phyloP scores from a whole-genome alignment of 2,113 vertebrate genomes.

The Ursus arctos region DNA sequence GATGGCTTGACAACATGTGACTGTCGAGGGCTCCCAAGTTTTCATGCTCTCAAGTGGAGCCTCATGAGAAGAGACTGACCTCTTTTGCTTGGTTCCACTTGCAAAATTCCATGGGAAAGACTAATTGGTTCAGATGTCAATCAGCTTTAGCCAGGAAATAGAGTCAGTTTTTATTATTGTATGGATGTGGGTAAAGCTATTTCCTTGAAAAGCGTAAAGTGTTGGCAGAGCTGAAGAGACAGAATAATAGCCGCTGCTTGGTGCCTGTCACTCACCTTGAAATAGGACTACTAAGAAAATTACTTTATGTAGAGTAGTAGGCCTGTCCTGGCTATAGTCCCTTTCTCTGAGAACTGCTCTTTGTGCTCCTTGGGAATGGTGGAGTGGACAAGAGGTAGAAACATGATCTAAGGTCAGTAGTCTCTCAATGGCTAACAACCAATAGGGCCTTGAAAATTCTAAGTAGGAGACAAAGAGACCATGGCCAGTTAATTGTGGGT shows the following conservation, averaged over 20 bases:
- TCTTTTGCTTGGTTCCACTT: neutral
- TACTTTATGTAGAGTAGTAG: neutral
- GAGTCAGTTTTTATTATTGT: neutral
- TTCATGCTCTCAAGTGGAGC: neutral
- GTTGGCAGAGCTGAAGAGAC: neutral
- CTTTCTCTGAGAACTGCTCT: neutral
- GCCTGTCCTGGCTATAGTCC: neutral
- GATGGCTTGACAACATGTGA: neutral
- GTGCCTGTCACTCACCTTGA: neutral
- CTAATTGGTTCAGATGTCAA: neutral
- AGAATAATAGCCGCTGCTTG: neutral
- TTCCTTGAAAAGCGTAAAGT: neutral
- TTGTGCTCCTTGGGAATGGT: neutral
- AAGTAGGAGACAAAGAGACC: neutral
- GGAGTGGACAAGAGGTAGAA: neutral
- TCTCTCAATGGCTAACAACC: neutral
- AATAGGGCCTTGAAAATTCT: neutral
- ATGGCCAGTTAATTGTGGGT: neutral
- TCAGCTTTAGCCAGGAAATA: neutral
- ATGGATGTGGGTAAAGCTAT: neutral
- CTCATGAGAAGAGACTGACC: neutral
- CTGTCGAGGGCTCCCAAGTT: neutral
- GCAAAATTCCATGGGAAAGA: neutral
- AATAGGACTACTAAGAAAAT: neutral
- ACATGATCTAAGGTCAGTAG: neutral